Evolutionary conservation across 2,113 vertebrate genomes (phyloP).

Genomic region (Seriola dumerili): DNA sequence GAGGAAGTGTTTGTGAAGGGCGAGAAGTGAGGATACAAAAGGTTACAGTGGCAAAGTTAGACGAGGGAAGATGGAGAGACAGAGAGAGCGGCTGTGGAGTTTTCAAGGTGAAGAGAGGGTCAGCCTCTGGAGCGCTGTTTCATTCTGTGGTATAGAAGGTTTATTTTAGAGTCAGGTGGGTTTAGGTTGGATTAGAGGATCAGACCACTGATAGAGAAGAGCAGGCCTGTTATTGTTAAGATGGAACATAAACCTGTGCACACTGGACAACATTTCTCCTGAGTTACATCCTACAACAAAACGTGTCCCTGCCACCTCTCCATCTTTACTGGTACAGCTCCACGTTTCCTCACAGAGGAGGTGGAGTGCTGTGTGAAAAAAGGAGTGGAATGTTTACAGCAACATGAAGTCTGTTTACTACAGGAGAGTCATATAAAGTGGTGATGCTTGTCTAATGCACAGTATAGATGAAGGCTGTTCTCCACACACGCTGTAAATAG

Average conservation of each 20-base stretch:
- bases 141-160: background rate
- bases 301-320: background rate
- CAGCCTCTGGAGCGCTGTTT: background rate
- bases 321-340: constrained; percentile 8
- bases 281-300: background rate
- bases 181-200: background rate
- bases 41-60: background rate
- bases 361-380: constrained; percentile 30
- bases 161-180: background rate
- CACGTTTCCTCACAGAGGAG: constrained; percentile 14
- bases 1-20: constrained; percentile 51
- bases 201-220: background rate
- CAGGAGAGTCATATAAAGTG: constrained; percentile 27
- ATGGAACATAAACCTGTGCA: background rate
- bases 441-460: constrained; percentile 26
- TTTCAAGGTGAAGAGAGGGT: background rate
- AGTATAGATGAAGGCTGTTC: constrained; percentile 22
- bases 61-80: background rate
- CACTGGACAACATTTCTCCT: background rate
- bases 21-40: background rate
- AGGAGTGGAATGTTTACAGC: constrained; percentile 78
- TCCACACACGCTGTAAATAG: constrained; percentile 72
- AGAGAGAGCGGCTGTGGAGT: background rate
- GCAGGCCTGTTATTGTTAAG: background rate
- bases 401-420: constrained; percentile 59